These are phyloP conservation scores for Microcebus tavaratra DNA, from an alignment of 2,113 vertebrate species.

Conservation along the genomic window DNA sequence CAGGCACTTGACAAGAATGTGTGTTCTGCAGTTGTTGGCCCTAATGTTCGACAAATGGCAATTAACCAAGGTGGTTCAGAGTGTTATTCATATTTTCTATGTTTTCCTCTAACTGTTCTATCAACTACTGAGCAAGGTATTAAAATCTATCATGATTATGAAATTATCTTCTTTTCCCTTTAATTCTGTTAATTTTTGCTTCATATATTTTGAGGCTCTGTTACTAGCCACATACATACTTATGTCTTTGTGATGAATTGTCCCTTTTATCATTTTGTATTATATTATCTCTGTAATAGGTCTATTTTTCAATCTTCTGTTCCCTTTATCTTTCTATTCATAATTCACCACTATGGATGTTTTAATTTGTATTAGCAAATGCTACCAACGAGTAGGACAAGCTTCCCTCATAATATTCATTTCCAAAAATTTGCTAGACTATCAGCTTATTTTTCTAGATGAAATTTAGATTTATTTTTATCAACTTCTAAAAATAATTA, in stretches of 20 bases:
- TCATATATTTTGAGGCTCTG: not conserved
- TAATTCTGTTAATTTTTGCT: not conserved
- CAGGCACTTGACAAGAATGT: not conserved
- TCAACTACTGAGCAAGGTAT: not conserved
- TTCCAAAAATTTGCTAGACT: not conserved
- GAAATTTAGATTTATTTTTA: not conserved
- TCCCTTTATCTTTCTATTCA: constrained; percentile 9
- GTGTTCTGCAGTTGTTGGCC: not conserved
- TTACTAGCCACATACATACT: not conserved
- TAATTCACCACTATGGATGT: not conserved
- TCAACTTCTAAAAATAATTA: not conserved
- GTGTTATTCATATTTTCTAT: not conserved
- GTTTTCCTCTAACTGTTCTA: not conserved
- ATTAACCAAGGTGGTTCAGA: not conserved
- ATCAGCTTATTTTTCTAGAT: not conserved
- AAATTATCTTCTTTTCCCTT: not conserved
- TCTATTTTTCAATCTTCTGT: not conserved
- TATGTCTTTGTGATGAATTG: not conserved
- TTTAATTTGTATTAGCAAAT: constrained; percentile 27
- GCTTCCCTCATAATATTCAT: not conserved
- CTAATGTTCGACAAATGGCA: not conserved
- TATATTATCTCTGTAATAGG: not conserved
- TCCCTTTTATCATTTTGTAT: not conserved
- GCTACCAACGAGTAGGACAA: not conserved
- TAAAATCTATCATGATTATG: not conserved